Base-by-base conservation (phyloP, 2,888 invertebrate genomes). In the Noctua janthe region DNA sequence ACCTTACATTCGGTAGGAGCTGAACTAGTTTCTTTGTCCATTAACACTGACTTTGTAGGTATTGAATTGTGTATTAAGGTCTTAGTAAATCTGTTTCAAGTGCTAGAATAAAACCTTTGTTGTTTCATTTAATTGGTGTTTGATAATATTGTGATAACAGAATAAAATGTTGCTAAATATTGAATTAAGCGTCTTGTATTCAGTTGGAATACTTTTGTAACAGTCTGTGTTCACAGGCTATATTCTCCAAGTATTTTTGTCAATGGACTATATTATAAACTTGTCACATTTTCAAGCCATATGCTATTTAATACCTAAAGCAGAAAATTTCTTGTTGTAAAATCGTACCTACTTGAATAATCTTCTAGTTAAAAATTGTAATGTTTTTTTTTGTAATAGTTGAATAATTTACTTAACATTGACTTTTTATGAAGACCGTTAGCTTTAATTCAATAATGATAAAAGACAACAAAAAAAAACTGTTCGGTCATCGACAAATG, bases 1-100 rank as follows among this genome's bases (percentile, higher is more conserved):
- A 95, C 95, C 94, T 95, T 95, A 95, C 90, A 86, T 91, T 89
- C 90, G 92, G 91, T 86, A 81, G 79, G 76, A 76, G 76, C 78
- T 82, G 78, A 91, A 93, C 94, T 92, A 91, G 94, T 94, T 94
- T 94, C 93, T 94, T 94, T 94, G 93, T 94, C 91, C 67, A 75
- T 82, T 88, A 88, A 88, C 86, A 90, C 85, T 87, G 86, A 87
- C 85, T 89, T 82, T 84, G 76, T 89, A 84, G 76, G 84, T 89
- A 88, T 87, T 89, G 74, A 85, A 87, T 81, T 73, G 71, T 78
- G 76, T 77, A 66, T 71, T 73, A 67, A 66, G 87, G 77, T 56
- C 56, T 88, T 2, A 56, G 39, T 76, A 67, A 70, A 75, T 54
- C 64, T 72, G 62, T 78, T 74, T 67, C 39, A 62, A 76, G 23